phyloP scores from a whole-genome alignment of 1,140 invertebrate genomes.

The Orchestia grillus region DNA sequence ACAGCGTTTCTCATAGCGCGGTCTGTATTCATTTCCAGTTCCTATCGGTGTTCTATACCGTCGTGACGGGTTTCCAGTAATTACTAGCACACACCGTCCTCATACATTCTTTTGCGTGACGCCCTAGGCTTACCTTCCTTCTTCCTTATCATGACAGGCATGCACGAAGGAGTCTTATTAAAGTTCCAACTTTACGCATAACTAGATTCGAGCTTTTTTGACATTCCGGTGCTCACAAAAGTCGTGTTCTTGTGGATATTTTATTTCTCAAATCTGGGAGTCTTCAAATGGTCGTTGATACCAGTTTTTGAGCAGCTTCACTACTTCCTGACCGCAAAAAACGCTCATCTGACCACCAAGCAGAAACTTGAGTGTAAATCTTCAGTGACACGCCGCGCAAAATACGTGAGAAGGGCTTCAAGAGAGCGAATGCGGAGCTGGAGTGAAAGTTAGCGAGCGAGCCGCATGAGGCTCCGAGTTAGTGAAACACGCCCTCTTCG shows the following conservation, averaged over 20 bases:
- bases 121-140: background rate
- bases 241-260: background rate
- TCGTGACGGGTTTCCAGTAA: background rate
- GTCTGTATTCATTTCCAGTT: background rate
- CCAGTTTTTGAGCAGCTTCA: background rate
- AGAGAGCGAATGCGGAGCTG: constrained; percentile 1
- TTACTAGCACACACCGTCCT: background rate
- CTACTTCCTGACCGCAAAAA: background rate
- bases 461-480: background rate
- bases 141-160: background rate
- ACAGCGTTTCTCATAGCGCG: background rate
- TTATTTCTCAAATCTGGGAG: background rate
- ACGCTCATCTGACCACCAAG: background rate
- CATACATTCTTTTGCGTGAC: background rate
- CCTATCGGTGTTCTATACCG: background rate
- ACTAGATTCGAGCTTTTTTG: background rate
- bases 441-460: background rate
- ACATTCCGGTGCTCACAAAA: background rate
- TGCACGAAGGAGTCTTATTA: background rate
- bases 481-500: background rate
- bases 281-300: background rate
- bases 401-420: constrained; percentile 11
- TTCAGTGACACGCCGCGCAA: background rate
- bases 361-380: background rate
- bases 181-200: background rate